phyloP scores from a whole-genome alignment of 2,113 vertebrate genomes.

The Bubo blakistoni region DNA sequence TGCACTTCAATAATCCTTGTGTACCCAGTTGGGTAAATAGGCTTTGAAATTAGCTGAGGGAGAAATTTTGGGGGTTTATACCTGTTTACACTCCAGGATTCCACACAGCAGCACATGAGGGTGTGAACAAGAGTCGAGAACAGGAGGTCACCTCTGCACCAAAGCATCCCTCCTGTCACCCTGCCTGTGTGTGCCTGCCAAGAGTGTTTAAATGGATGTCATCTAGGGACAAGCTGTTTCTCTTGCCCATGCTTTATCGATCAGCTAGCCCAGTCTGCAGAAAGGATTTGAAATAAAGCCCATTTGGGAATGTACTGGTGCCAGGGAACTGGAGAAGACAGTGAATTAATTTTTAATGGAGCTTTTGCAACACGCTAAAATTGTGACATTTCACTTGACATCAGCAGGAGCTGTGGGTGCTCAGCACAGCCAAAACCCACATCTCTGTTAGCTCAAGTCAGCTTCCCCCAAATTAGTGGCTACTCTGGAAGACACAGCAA shows the following conservation, averaged over 20 bases:
- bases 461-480: background rate
- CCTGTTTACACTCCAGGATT: background rate
- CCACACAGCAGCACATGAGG: background rate
- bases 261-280: background rate
- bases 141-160: background rate
- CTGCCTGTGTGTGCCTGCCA: background rate
- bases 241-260: background rate
- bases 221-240: background rate
- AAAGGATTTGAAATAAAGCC: background rate
- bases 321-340: background rate
- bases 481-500: background rate
- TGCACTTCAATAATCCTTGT: background rate
- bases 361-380: background rate
- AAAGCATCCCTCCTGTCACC: background rate
- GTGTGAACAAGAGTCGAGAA: background rate
- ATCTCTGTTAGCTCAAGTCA: background rate
- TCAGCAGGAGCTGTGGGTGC: background rate
- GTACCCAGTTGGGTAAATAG: background rate
- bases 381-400: background rate
- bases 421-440: background rate
- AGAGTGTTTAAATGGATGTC: background rate
- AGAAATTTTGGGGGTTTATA: background rate
- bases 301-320: background rate
- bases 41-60: constrained; percentile 38
- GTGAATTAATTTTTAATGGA: background rate